Conservation (phyloP, 2,888 invertebrate species). For the Harmothoe impar region DNA sequence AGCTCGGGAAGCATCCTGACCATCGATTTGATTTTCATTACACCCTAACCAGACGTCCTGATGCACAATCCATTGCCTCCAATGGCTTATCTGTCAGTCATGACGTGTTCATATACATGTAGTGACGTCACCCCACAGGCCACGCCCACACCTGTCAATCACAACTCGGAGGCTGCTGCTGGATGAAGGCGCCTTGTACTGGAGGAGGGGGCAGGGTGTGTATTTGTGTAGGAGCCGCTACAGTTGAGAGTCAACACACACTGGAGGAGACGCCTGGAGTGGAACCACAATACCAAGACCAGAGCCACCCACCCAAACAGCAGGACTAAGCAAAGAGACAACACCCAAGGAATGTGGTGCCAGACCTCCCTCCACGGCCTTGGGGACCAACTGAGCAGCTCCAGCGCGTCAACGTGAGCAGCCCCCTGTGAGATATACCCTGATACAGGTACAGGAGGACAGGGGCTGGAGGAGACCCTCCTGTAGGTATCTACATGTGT, state of each 20-base stretch:
- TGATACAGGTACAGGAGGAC: too few species aligned
- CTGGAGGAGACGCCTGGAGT: background rate
- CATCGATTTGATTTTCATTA: slow-evolving; percentile 25
- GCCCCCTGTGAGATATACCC: too few species aligned
- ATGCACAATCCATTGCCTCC: slow-evolving; percentile 5
- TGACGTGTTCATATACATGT: too few species aligned
- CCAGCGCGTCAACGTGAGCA: too few species aligned
- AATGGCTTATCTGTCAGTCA: background rate
- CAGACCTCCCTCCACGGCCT: background rate
- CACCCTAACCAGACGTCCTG: background rate
- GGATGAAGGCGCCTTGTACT: background rate
- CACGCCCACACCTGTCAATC: slow-evolving; percentile 39
- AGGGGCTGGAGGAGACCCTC: too few species aligned
- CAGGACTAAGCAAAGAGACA: slow-evolving; percentile 54
- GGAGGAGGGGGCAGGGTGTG: background rate
- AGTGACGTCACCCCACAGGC: background rate
- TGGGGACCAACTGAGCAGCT: too few species aligned
- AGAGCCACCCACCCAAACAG: background rate
- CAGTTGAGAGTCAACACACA: background rate
- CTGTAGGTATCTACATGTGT: too few species aligned
- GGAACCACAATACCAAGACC: background rate
- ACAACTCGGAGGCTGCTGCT: background rate
- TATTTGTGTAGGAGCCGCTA: background rate
- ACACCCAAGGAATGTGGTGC: background rate
- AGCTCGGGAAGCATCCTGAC: background rate